Conservation (phyloP, 1,140 invertebrate genomes). For the Drosophila orosa region DNA sequence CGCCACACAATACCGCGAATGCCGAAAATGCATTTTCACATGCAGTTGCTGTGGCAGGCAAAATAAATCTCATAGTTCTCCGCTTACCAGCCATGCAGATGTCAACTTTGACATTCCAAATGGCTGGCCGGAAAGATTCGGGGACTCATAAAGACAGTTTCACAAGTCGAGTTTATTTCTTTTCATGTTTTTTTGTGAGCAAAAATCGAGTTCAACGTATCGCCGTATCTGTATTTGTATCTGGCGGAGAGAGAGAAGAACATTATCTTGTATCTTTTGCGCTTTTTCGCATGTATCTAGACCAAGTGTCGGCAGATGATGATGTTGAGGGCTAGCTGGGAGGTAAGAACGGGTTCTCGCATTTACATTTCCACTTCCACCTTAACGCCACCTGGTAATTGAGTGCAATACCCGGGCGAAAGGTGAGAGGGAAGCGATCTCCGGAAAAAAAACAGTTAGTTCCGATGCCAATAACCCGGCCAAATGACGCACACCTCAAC, state of each 20-base stretch:
- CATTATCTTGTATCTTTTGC: conserved; percentile 46
- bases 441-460: conserved; percentile 74
- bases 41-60: conserved; percentile 37
- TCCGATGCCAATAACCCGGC: conserved; percentile 73
- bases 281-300: conserved; percentile 49
- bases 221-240: conserved; percentile 13
- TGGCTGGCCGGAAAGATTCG: conserved; percentile 17
- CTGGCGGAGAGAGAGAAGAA: conserved; percentile 33
- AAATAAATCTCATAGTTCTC: conserved; percentile 46
- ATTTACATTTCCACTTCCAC: conserved; percentile 53
- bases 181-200: neutral
- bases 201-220: conserved; percentile 26
- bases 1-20: conserved; percentile 62
- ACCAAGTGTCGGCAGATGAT: conserved; percentile 40
- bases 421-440: conserved; percentile 50
- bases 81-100: conserved; percentile 33
- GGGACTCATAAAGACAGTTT: conserved; percentile 31
- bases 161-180: conserved; percentile 13
- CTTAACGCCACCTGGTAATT: conserved; percentile 51
- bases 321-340: conserved; percentile 31
- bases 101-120: conserved; percentile 72
- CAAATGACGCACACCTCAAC: conserved; percentile 29
- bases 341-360: conserved; percentile 59
- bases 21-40: conserved; percentile 67
- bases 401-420: conserved; percentile 52